A percentile compares a stretch with the other conserved stretches of the same genome.
These are phyloP conservation scores for Listronotus bonariensis DNA, from an alignment of 1,140 invertebrate species.

Conservation along the genomic window DNA sequence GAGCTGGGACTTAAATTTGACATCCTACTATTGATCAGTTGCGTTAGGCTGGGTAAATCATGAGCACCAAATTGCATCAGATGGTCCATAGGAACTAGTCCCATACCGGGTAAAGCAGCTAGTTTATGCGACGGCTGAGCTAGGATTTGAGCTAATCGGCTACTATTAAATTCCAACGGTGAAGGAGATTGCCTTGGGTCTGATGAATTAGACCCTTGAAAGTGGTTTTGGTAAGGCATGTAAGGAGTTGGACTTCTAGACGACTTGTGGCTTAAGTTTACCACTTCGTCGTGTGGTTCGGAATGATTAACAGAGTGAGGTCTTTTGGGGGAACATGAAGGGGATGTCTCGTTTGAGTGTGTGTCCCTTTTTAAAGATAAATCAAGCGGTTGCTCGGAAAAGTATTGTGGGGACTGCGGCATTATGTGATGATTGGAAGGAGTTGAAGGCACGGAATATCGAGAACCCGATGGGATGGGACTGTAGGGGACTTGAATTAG, in stretches of 20 bases:
- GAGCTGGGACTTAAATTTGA: constrained; percentile 66
- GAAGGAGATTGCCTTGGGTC: constrained; percentile 58
- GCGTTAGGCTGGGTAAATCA: constrained; percentile 61
- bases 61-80: constrained; percentile 63
- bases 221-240: constrained; percentile 56
- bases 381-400: constrained; percentile 82
- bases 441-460: constrained; percentile 42
- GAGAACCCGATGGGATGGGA: constrained; percentile 36
- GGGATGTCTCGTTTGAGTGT: constrained; percentile 62
- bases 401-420: constrained; percentile 52
- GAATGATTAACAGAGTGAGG: constrained; percentile 61
- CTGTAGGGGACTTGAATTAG: constrained; percentile 62
- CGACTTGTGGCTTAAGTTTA: constrained; percentile 72
- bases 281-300: constrained; percentile 68
- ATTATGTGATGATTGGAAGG: constrained; percentile 39
- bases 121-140: constrained; percentile 55
- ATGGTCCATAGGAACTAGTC: constrained; percentile 65
- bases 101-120: constrained; percentile 56
- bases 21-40: constrained; percentile 59
- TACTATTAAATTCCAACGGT: constrained; percentile 54
- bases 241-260: constrained; percentile 66
- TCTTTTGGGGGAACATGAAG: constrained; percentile 64
- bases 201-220: constrained; percentile 62
- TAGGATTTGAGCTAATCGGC: constrained; percentile 58
- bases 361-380: constrained; percentile 78